Evolutionary conservation across 2,113 vertebrate species (phyloP), one percentile per base, ranked within the genome.

Genomic region (Eubucco bourcierii): DNA sequence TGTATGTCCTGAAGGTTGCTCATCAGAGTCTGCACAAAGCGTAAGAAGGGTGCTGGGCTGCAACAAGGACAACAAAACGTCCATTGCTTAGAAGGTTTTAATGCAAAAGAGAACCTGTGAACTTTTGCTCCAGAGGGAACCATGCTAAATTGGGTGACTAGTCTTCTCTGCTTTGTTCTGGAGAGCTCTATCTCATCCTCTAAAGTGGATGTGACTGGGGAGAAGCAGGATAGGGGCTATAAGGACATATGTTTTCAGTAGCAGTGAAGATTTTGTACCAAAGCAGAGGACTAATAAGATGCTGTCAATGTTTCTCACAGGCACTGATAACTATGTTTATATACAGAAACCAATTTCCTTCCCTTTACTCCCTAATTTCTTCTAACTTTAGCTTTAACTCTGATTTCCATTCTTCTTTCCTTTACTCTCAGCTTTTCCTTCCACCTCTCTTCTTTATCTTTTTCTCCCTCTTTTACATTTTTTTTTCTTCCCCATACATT

Each of bases 391-490:
- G 46, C 33, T 79, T 68, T 75, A 72, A 8, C 39, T 86, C 63
- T 41, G 63, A 73, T 17, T 84, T 20, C 6, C 17, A 18, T 71
- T 70, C 60, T 85, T 28, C 39, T 71, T 71, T 85, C 67, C 25
- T 80, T 95, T 93, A 52, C 67, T 34, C 63, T 87, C 77, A 52
- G 29, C 64, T 70, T 37, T 68, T 68, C 70, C 81, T 60, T 65
- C 78, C 37, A 84, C 24, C 56, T 50, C 31, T 25, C 24, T 82
- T 28, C 17, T 23, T 60, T 52, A 65, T 9, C 8, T 91, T 71
- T 71, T 81, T 27, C 25, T 80, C 21, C 29, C 6, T 27, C 41
- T 84, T 66, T 27, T 63, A 55, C 9, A 2, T 53, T 60, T 68
- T 93, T 65, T 92, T 92, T 87, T 64, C 24, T 90, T 71, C 39